phyloP scores from a whole-genome alignment of 2,888 invertebrate genomes.

The Drosophila nr. perissopoda region DNA sequence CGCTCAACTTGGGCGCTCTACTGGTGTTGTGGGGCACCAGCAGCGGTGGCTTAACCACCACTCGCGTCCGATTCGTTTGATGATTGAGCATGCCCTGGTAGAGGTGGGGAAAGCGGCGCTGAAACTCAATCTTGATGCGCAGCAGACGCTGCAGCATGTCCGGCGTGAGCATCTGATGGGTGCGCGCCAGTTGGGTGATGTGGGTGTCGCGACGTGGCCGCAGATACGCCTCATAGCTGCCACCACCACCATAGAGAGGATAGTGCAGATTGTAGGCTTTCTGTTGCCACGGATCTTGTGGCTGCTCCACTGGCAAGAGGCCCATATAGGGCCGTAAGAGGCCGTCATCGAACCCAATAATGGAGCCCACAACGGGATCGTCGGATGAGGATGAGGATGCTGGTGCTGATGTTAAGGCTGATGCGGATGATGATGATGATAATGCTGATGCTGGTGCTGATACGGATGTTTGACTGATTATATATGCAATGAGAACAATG shows the following conservation, averaged over 20 bases:
- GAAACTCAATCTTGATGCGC: conserved; percentile 70
- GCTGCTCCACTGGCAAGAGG: conserved; percentile 58
- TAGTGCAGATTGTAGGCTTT: conserved; percentile 70
- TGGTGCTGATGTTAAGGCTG: conserved; percentile 6
- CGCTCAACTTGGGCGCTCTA: not conserved
- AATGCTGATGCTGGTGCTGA: conserved; percentile 25
- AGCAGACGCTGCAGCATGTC: conserved; percentile 74
- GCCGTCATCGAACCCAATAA: conserved; percentile 47
- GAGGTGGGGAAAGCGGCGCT: conserved; percentile 73
- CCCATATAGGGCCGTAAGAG: conserved; percentile 82
- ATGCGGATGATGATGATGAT: conserved; percentile 36
- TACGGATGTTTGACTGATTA: conserved; percentile 61
- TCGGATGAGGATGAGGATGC: conserved; percentile 19
- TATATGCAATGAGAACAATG: conserved; percentile 57
- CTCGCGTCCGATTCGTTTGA: conserved; percentile 60
- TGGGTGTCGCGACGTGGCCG: conserved; percentile 68
- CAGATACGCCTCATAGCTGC: conserved; percentile 75
- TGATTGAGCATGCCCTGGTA: conserved; percentile 73
- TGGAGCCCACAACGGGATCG: conserved; percentile 52
- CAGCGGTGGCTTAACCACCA: conserved; percentile 71
- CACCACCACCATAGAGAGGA: conserved; percentile 71
- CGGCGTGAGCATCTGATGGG: conserved; percentile 65
- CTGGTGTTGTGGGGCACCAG: conserved; percentile 43
- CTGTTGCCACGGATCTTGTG: conserved; percentile 80
- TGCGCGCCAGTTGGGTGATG: conserved; percentile 41